phyloP scores from a whole-genome alignment of 2,888 invertebrate genomes.

The Rapana venosa region DNA sequence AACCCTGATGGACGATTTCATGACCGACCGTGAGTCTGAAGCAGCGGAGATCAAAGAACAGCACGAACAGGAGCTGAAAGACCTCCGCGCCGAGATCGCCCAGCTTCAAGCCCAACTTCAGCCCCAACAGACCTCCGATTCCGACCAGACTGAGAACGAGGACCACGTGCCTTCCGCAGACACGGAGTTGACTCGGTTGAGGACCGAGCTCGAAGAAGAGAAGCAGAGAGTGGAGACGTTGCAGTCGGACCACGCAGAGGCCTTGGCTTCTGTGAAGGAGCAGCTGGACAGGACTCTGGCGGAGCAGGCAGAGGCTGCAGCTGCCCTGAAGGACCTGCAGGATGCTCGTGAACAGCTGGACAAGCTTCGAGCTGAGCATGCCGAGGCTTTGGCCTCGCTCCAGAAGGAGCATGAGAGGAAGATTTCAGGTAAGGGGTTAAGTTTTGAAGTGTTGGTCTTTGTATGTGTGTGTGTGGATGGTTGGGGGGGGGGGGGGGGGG shows the following conservation, averaged over 20 bases:
- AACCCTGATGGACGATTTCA: conserved; percentile 57
- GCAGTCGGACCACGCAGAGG: not conserved
- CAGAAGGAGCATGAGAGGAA: conserved; percentile 43
- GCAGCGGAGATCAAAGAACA: conserved; percentile 57
- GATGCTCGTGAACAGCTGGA: conserved; percentile 28
- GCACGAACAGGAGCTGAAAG: conserved; percentile 60
- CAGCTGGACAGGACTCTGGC: not conserved
- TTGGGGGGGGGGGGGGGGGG: too few relatives aligned
- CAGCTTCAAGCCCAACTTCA: conserved; percentile 15
- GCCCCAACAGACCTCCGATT: not conserved
- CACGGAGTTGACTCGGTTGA: not conserved
- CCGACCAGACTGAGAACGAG: not conserved
- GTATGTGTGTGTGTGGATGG: too few relatives aligned
- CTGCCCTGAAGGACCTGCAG: conserved; percentile 40
- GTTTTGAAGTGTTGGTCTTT: not conserved
- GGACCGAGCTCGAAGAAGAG: not conserved
- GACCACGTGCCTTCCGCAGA: too few relatives aligned
- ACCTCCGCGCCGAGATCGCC: conserved; percentile 52
- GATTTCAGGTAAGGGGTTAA: conserved; percentile 28
- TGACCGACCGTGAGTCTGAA: conserved; percentile 59
- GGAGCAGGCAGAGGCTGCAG: not conserved
- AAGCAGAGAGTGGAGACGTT: not conserved
- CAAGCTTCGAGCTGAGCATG: conserved; percentile 23
- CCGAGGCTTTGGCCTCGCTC: conserved; percentile 30
- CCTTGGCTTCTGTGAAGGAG: not conserved